Base-by-base conservation (phyloP, 2,888 invertebrate species). In the Drosophila falleni region DNA sequence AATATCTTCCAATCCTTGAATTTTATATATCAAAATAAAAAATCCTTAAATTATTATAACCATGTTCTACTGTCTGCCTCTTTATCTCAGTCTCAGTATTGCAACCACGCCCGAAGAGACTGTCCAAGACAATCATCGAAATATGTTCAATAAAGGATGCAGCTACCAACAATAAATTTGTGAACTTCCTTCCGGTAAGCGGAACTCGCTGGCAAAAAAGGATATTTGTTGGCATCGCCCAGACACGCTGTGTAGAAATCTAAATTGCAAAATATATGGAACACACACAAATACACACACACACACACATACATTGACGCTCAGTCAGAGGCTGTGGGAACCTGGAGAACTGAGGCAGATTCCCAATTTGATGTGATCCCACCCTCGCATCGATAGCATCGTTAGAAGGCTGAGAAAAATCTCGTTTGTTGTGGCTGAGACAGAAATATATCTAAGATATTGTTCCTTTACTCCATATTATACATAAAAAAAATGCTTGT, bases 231-330 rank as follows among this genome's bases (percentile, higher is more conserved):
- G 37, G 47, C 71, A 64, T 58, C 62, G 53, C 50, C 15, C 82
- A 74, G 67, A 86, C 74, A 73, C 71, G 71, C 72, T 64, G 74
- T 66, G 67, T 72, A 80, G 70, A 85, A 86, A 86, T 89, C 82
- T 85, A 85, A 86, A 87, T 89, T 86, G 89, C 89, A 85, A 85
- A 87, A 86, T 87, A 86, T 87, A 75, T 85, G 78, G 63, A 83
- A 71, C 82, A 81, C 54, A 29, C 41, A 54, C 8, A 29, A 29
- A 29, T 23, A 65, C 61, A 62, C 29, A 53, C 44, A 59, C 19
- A 44, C 51, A 61, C 23, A 13, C 42, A 31, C 41, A 51, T 10
- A 46, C 19, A 66, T 10, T 72, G 26, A 29, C 35, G 37, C 5
- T 9, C 11, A n/a, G 16, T 35, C 47, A 11, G 10, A 50, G 51